phyloP scores from a whole-genome alignment of 2,888 invertebrate species.

The Drosophila falleni region DNA sequence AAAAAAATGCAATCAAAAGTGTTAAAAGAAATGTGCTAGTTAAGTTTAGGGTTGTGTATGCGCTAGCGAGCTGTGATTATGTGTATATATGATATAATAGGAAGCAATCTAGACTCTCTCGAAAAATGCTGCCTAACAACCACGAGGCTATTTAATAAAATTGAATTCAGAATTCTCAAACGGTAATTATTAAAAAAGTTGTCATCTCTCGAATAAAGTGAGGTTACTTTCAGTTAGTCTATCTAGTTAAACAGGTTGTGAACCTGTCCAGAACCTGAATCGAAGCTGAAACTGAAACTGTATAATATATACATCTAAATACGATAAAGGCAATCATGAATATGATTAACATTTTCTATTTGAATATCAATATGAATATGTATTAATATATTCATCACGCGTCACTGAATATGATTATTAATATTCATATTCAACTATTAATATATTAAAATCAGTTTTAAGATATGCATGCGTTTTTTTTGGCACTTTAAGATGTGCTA shows the following conservation, averaged over 20 bases:
- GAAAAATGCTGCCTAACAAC: constrained; percentile 37
- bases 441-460: constrained; percentile 16
- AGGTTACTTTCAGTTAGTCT: constrained; percentile 33
- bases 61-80: background rate
- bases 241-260: constrained; percentile 56
- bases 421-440: constrained; percentile 13
- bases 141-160: constrained; percentile 36
- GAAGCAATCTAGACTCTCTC: constrained; percentile 6
- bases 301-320: constrained; percentile 11
- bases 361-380: constrained; percentile 9
- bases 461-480: constrained; percentile 26
- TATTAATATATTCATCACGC: constrained; percentile 5
- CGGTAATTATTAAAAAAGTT: constrained; percentile 16
- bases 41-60: constrained; percentile 5
- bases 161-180: constrained; percentile 29
- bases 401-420: constrained; percentile 5
- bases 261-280: constrained; percentile 51
- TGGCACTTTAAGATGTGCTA: constrained; percentile 64
- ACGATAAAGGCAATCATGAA: constrained; percentile 15
- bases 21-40: background rate
- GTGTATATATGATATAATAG: background rate
- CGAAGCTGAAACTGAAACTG: constrained; percentile 14
- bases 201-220: constrained; percentile 24
- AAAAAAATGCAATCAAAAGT: background rate
- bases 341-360: constrained; percentile 15